Base-by-base conservation (phyloP, 2,797 vertebrate genomes). In the Sandelia bainsii region DNA sequence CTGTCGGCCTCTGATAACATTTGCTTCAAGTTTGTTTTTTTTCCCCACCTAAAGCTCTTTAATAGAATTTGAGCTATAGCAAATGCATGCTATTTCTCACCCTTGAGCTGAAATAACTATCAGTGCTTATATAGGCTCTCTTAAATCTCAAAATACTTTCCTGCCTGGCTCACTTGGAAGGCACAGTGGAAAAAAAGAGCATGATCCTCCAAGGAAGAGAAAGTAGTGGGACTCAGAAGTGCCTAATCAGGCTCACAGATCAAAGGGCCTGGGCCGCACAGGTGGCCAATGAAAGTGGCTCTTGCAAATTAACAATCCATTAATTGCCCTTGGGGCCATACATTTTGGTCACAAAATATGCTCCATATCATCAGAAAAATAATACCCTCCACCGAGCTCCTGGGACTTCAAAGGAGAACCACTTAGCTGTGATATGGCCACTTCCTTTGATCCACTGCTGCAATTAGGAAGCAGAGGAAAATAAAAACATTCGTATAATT, bases 81-180 rank as follows among this genome's bases (percentile, higher is more conserved):
- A 92, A 91, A 92, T 89, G 82, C 85, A 89, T 80, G 79, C 85
- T 90, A 84, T 89, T 90, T 87, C 83, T 93, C 90, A 91, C 90
- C 89, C 90, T 85, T 91, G 89, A 94, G 91, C 92, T 93, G 90
- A 93, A 94, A 94, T 92, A 93, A 91, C 92, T 88, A 91, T 93
- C 87, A 90, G 75, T 84, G 81, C 91, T 94, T 94, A 91, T 93
- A 93, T 87, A 92, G 91, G 87, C 87, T 88, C 87, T 93, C 91
- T 93, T 94, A 94, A 94, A 95, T 94, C 91, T 93, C 87, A 78
- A 89, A 93, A 95, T 94, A 93, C 92, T 92, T 95, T 94, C 93
- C 92, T 92, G 92, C 91, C 89, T 84, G 72, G 88, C 91, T 93
- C 92, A 93, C 91, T 94, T 94, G 94, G 93, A 94, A 85, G 75